A percentile compares a stretch with the other conserved stretches of the same genome.
Evolutionary conservation across 2,888 invertebrate genomes (phyloP).

Genomic region (Plusia festucae): DNA sequence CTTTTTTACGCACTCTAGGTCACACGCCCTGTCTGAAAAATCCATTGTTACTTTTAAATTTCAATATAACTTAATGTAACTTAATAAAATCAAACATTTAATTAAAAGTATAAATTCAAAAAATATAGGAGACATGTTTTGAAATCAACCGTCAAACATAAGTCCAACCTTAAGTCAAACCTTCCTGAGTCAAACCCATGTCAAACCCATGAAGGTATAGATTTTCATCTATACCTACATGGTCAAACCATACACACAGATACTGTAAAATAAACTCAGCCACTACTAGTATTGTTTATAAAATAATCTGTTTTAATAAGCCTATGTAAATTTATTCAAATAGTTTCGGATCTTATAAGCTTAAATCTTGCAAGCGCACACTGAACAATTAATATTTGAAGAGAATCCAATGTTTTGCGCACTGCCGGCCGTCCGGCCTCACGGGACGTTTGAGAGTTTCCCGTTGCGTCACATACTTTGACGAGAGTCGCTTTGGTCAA

Average conservation of each 20-base stretch:
- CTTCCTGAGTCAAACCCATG: no score
- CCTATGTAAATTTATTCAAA: background rate
- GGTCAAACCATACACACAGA: background rate
- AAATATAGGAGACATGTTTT: background rate
- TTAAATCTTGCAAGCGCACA: slow-evolving; percentile 43
- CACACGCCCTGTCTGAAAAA: slow-evolving; percentile 56
- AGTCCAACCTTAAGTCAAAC: no score
- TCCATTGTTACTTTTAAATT: slow-evolving; percentile 15
- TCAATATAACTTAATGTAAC: background rate
- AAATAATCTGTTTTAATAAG: background rate
- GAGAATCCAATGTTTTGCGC: slow-evolving; percentile 62
- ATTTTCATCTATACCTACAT: no score
- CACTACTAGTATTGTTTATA: background rate
- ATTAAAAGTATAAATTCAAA: slow-evolving; percentile 9
- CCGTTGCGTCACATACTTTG: slow-evolving; percentile 37
- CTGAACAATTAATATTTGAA: slow-evolving; percentile 64
- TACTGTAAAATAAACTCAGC: background rate
- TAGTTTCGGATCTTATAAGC: slow-evolving; percentile 14
- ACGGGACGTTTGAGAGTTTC: slow-evolving; percentile 59
- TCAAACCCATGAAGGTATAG: no score
- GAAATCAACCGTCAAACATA: slow-evolving; percentile 15
- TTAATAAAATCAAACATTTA: background rate
- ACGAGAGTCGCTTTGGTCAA: slow-evolving; percentile 13
- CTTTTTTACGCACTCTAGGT: slow-evolving; percentile 66
- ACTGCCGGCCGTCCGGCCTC: slow-evolving; percentile 56